A percentile compares a stretch with the other conserved stretches of the same genome.
Evolutionary conservation across 2,888 invertebrate species (phyloP).

Genomic region (Germaria angustata): DNA sequence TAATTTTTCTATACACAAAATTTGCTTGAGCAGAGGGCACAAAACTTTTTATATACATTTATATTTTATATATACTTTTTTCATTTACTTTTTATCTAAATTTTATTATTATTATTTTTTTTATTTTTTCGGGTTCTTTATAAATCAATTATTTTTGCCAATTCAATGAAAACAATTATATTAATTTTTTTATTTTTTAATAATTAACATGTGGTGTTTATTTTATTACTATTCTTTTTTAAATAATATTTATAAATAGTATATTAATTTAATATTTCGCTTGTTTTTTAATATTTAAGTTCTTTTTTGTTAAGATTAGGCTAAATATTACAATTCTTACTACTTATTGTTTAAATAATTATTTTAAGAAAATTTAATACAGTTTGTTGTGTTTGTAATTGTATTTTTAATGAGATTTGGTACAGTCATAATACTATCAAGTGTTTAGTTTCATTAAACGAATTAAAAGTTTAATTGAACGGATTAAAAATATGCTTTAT

Average conservation of each 20-base stretch:
- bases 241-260: conserved; percentile 46
- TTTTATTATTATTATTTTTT: too few relatives aligned
- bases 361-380: conserved; percentile 35
- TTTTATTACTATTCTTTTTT: conserved; percentile 3
- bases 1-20: too few relatives aligned
- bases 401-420: conserved; percentile 66
- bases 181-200: conserved; percentile 43
- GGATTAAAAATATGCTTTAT: neutral
- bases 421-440: conserved; percentile 70
- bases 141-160: neutral
- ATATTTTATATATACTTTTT: too few relatives aligned
- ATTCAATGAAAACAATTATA: conserved; percentile 49
- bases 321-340: conserved; percentile 68
- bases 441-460: conserved; percentile 29
- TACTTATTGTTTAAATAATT: conserved; percentile 59
- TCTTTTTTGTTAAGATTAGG: conserved; percentile 44
- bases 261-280: neutral
- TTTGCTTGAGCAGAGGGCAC: too few relatives aligned
- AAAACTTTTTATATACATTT: too few relatives aligned
- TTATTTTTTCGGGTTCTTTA: neutral
- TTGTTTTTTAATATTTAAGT: conserved; percentile 19
- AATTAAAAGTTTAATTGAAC: conserved; percentile 6
- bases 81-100: neutral
- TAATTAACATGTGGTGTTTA: conserved; percentile 50
- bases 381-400: conserved; percentile 18